phyloP scores from a whole-genome alignment of 2,888 invertebrate genomes.

The Crossocerus cetratus region DNA sequence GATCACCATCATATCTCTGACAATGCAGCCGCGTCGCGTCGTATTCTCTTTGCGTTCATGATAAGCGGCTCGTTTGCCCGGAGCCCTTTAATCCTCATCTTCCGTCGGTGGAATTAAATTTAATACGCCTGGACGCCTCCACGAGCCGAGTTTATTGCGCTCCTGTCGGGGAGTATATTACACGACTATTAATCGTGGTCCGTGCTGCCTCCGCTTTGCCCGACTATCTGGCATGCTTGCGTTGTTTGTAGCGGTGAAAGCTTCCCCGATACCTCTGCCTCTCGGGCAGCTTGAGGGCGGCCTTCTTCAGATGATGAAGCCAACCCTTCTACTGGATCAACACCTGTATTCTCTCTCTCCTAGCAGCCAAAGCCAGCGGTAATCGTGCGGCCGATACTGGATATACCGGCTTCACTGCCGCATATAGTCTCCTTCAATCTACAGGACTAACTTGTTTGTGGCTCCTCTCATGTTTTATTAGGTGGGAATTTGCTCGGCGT shows the following conservation, averaged over 20 bases:
- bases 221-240: neutral
- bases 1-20: too few relatives aligned
- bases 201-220: neutral
- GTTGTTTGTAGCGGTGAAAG: neutral
- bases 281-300: too few relatives aligned
- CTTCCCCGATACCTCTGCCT: neutral
- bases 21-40: too few relatives aligned
- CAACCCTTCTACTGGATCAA: neutral
- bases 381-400: too few relatives aligned
- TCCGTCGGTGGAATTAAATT: conserved; percentile 25
- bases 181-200: conserved; percentile 34
- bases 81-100: conserved; percentile 19
- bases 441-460: too few relatives aligned
- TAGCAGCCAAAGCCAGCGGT: too few relatives aligned
- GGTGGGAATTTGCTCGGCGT: too few relatives aligned
- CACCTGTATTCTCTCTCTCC: too few relatives aligned
- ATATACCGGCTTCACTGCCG: too few relatives aligned
- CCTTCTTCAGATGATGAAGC: conserved; percentile 1
- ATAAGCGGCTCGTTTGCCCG: conserved; percentile 1
- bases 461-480: too few relatives aligned
- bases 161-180: conserved; percentile 7
- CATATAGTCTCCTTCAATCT: too few relatives aligned
- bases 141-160: conserved; percentile 12
- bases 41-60: too few relatives aligned
- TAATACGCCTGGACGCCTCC: conserved; percentile 22